Evolutionary conservation across 1,140 invertebrate genomes (phyloP), one percentile per base, ranked within the genome.

Genomic region (Nebria ingens): DNA sequence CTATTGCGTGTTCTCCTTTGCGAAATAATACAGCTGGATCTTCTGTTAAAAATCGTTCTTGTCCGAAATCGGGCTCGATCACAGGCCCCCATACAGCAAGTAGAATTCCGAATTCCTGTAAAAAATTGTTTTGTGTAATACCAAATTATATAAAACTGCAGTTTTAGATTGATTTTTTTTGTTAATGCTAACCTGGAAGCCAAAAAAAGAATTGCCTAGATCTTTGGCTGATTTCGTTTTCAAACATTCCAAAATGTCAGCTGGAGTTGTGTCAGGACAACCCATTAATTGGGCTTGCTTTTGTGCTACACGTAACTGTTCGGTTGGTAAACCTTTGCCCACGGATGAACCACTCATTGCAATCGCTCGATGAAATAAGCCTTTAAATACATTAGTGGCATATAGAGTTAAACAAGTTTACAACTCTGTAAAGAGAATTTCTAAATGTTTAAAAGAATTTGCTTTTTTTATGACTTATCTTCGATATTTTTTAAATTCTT

Each of bases 41-140:
- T 19, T 75, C 76, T 0, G 74, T 62, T 13, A 88, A 66, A 65
- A 86, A 87, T 42, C 81, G 73, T 59, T 84, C 78, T 57, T 84
- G 79, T 0, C 82, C 83, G 59, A 81, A 78, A 63, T 84, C 78
- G 0, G 76, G 75, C 65, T 89, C 86, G 2, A 87, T 72, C 1
- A 86, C 80, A 1, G 85, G 83, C 17, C 66, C 63, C 81, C 83
- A 88, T 1, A 81, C 51, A 0, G 81, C 62, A 12, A 82, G 58
- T 1, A 84, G 83, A 67, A 85, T 66, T n/a, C 73, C 64, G 63
- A 78, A 77, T 62, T 79, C 74, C 6, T 34, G 79, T 81, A 54
- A 11, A 62, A 64, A 62, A 56, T 53, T 20, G 1, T 19, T 2
- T 15, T 54, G 19, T 40, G 19, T 17, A 55, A 40, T 56, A 34